These are phyloP conservation scores for Gryllus longicercus DNA, from an alignment of 2,888 invertebrate species.

Conservation along the genomic window DNA sequence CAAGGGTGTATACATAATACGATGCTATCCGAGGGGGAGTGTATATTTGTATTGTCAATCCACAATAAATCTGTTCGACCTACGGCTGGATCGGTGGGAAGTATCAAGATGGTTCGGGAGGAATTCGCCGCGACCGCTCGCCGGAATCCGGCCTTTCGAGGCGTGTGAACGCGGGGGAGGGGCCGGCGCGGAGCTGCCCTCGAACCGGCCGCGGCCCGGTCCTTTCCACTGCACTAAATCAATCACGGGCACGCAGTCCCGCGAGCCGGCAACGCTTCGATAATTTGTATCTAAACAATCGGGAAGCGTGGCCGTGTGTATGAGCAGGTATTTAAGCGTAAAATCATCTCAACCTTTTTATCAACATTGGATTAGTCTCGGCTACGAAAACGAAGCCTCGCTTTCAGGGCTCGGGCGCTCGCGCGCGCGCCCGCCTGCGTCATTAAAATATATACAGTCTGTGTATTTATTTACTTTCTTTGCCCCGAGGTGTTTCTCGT, in stretches of 20 bases:
- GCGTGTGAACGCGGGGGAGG: slow-evolving; percentile 7
- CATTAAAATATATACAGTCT: slow-evolving; percentile 10
- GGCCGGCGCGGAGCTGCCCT: background rate
- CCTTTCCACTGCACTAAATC: background rate
- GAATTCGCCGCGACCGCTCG: background rate
- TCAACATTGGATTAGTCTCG: slow-evolving; percentile 10
- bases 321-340: slow-evolving; percentile 17
- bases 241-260: background rate
- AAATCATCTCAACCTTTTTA: slow-evolving; percentile 17
- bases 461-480: slow-evolving; percentile 21
- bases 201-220: background rate
- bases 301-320: slow-evolving; percentile 9
- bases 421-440: background rate
- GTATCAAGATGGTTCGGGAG: background rate
- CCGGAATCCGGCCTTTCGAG: background rate
- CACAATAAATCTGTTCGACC: background rate
- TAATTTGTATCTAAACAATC: slow-evolving; percentile 10
- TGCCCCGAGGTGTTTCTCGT: slow-evolving; percentile 18
- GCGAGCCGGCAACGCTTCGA: background rate
- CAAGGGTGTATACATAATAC: background rate
- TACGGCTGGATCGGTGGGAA: background rate
- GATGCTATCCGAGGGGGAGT: slow-evolving; percentile 6
- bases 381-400: slow-evolving; percentile 2
- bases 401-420: background rate
- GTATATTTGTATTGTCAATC: slow-evolving; percentile 17